Evolutionary conservation across 2,113 vertebrate species (phyloP), one percentile per base, ranked within the genome.

Genomic region (Clinocottus analis): DNA sequence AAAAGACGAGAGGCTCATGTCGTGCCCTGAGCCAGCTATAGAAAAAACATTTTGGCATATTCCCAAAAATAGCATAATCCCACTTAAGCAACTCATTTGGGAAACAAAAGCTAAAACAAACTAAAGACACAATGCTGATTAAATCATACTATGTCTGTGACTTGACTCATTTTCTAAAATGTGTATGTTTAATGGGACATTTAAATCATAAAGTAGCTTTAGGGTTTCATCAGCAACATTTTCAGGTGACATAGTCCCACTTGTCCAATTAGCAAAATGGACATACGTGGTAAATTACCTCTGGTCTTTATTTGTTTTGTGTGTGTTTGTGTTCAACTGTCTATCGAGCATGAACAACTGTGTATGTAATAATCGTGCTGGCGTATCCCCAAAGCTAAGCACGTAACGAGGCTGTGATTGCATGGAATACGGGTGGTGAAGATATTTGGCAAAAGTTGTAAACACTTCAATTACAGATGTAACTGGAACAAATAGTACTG

Each of bases 381-480:
- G 29, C 33, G 29, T 76, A 75, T 62, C 31, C 33, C 51, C 6
- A 12, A 87, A 67, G 41, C 79, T 2, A 5, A 75, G 60, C 67
- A 84, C 23, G 53, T 74, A 80, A 63, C 27, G 3, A 59, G 77
- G 27, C 35, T 1, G 19, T 74, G 62, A 89, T 81, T 81, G 88
- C 10, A 43, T 4, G 10, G 43, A 79, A 78, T 74, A 72, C 7
- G 33, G 39, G 66, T 25, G 63, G 41, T 75, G 80, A 79, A 59
- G 69, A 77, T 72, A 86, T 86, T 80, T 74, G 64, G 70, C 70
- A 79, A 87, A 88, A 84, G 79, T 83, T 90, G 88, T 87, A 85
- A 89, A 88, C 90, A 92, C 81, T 75, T 84, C 64, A 75, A 82
- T 89, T 89, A 88, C 86, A 80, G 75, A 87, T 91, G 86, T 90